These are phyloP conservation scores for Orius laevigatus DNA, from an alignment of 1,140 invertebrate genomes.

Conservation along the genomic window DNA sequence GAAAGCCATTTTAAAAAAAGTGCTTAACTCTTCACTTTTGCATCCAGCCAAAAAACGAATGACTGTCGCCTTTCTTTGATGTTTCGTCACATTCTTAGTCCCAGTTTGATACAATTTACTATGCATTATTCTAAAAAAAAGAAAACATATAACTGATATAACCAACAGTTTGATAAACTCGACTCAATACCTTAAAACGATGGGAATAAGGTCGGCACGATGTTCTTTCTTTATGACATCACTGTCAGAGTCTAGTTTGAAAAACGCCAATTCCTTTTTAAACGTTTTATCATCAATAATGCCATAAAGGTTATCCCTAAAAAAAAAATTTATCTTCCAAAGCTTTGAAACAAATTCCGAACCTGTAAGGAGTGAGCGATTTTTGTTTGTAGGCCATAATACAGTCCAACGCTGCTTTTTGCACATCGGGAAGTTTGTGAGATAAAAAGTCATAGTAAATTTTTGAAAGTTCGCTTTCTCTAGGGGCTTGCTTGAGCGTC, in stretches of 20 bases:
- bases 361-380: slow-evolving; percentile 52
- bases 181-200: slow-evolving; percentile 49
- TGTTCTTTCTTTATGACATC: slow-evolving; percentile 51
- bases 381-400: slow-evolving; percentile 69
- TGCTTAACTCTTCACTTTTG: slow-evolving; percentile 53
- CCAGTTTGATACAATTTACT: slow-evolving; percentile 75
- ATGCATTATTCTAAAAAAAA: slow-evolving; percentile 48
- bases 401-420: slow-evolving; percentile 72
- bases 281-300: slow-evolving; percentile 77
- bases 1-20: slow-evolving; percentile 73
- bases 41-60: slow-evolving; percentile 72
- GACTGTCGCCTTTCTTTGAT: slow-evolving; percentile 53
- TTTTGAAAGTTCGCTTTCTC: slow-evolving; percentile 52
- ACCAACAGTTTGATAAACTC: background rate
- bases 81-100: slow-evolving; percentile 45
- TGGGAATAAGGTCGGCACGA: slow-evolving; percentile 54
- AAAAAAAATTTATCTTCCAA: slow-evolving; percentile 4
- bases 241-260: slow-evolving; percentile 55
- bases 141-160: slow-evolving; percentile 1
- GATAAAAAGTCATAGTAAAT: slow-evolving; percentile 64
- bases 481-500: slow-evolving; percentile 62
- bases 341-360: slow-evolving; percentile 12
- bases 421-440: slow-evolving; percentile 57
- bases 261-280: slow-evolving; percentile 62
- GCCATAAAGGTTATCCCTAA: slow-evolving; percentile 44